Base-by-base conservation (phyloP, 1,140 invertebrate species). In the Anastrepha ludens region DNA sequence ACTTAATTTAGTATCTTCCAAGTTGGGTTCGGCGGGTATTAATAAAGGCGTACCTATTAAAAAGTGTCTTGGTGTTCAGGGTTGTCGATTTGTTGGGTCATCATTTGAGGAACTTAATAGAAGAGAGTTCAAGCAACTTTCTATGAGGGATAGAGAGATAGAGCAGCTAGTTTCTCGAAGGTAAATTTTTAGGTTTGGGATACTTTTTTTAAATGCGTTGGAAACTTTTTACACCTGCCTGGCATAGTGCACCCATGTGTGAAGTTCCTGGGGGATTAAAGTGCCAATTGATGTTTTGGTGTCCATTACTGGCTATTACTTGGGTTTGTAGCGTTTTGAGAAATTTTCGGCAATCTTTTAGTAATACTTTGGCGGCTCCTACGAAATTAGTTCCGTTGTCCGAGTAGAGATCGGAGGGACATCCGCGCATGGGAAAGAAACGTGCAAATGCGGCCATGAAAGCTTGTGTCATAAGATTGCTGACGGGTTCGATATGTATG, bases 371-470 rank as follows among this genome's bases (percentile, higher is more conserved):
- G 41, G 62, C 62, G 59, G 89, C 89, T 9, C 89, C 90, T 9
- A 91, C 86, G 86, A 93, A 93, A 81, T 92, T 93, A 0, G 90
- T 91, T 2, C 90, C 92, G 87, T 90, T 89, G 74, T 93, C 93
- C 7, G 88, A 90, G 87, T 91, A 91, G 3, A 93, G 88, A 39
- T 87, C 87, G 0, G 86, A 50, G 39, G 90, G 90, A 7, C 89
- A 59, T 39, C 93, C 92, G 55, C 90, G 86, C 17, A 90, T 87
- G 0, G 87, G 67, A 47, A 90, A 87, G 62, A 91, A 90, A 39
- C 91, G 85, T 87, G 90, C 88, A 17, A 91, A 85, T 7, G 89
- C 86, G 17, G 90, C 89, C 17, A 91, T 64, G 85, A 91, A 91
- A 65, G 87, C 89, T 7, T 91, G 89, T 9, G 88, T 87, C 2